Evolutionary conservation across 2,113 vertebrate genomes (phyloP), one percentile per base, ranked within the genome.

Genomic region (Odontophorus gujanensis): DNA sequence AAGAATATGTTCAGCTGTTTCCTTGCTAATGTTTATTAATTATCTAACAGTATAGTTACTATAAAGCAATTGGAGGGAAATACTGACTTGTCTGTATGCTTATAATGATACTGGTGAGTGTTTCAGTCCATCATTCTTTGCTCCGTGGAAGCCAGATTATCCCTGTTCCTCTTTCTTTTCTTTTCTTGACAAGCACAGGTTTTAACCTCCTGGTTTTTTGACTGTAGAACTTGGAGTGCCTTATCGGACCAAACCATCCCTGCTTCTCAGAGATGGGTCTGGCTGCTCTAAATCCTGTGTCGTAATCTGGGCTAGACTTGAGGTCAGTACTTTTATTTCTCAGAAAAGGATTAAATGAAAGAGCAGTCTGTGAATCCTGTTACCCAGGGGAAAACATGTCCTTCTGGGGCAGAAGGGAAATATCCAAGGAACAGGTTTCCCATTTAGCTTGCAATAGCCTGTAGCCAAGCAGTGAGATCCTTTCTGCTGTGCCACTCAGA

Each of bases 401-500:
- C 28, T 43, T 76, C 40, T 26, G 53, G 47, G 58, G 63, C 65
- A 86, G 53, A 69, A 85, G 73, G 55, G 62, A 65, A 77, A 68
- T 86, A 76, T 76, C 25, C 0, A 0, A 43, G 8, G 5, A 45
- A 16, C 4, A 57, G 9, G 3, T n/a, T 84, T 71, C 51, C 48
- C 18, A 1, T 0, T 81, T 86, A 24, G 19, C 66, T 93, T 71
- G 32, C 68, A 11, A 5, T 38, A 75, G 34, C 42, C 65, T 24
- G 26, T 18, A 32, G 67, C 19, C 34, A 18, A 71, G 30, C 34
- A 55, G 59, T 22, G 47, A 11, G 47, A 26, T 38, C 78, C 28
- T 55, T 62, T 48, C 42, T 91, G 59, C 50, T 1, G 51, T 22
- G 22, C 43, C 0, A 0, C 53, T 38, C 0, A 4, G 9, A 4